Evolutionary conservation across 2,888 invertebrate species (phyloP), one percentile per base, ranked within the genome.

Genomic region (Lepidochitona cinerea): DNA sequence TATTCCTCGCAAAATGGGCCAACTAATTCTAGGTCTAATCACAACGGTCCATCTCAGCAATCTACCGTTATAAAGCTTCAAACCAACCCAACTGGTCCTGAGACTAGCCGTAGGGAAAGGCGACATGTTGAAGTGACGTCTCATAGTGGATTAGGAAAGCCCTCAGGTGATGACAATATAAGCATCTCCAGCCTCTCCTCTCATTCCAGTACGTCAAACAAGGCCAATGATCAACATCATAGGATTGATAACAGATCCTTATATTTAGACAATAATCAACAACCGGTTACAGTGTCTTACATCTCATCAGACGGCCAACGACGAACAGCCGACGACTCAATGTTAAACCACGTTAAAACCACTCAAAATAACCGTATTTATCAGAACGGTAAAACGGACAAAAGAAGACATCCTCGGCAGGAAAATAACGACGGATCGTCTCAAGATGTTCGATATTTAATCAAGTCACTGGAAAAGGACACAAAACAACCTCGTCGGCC

Each of bases 111-210:
- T 32, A 59, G 59, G 59, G 59, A 59, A 59, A 59, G 59, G 59
- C 59, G 59, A 59, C 4, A 59, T 29, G 32, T 59, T 26, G 32
- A 59, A 23, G 23, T 59, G 59, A 59, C 59, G 59, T 7, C 59
- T 23, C 23, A 1, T 4, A 18, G 29, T 59, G 32, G 4, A 59
- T 29, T 49, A 23, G 49, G 26, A 59, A 59, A 59, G 59, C 26
- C 59, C 59, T 29, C 26, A 26, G 59, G 59, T 29, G 59, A 59
- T 59, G 59, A 59, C 59, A 59, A 59, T 59, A 59, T 59, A 59
- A 59, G 59, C 59, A 59, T 59, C 59, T 59, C 59, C 26, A 59
- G 59, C 59, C 32, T 29, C 3, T 59, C 59, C 14, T 59, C 59
- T 23, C 59, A 59, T 29, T 59, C 59, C 59, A 59, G 59, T 59